Base-by-base conservation (phyloP, 2,797 vertebrate species). In the Sparidentex hasta region DNA sequence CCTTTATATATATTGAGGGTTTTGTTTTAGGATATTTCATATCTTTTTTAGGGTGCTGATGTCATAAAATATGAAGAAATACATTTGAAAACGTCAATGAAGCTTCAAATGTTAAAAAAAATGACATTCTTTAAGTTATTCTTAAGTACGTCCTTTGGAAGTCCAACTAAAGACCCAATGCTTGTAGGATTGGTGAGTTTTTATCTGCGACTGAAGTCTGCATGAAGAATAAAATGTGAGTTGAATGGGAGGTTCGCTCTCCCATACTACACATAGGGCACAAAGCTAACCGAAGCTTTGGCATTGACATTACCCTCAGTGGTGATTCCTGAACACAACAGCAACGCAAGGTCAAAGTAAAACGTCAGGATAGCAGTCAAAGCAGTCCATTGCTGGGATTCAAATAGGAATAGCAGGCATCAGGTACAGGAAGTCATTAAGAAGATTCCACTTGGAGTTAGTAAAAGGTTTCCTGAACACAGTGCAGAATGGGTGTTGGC, bases 401-500 rank as follows among this genome's bases (percentile, higher is more conserved):
- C 78, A 82, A 73, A 77, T 44, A 84, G 70, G 69, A 64, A 27
- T 43, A 74, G 50, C 27, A 51, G 77, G 71, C 82, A 65, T 70
- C 76, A 66, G 76, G 78, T 84, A 80, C 87, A 91, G 93, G 94
- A 94, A 92, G 83, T 91, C 90, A 94, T 95, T 91, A 92, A 72
- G 85, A 90, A 90, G 51, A 90, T 93, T 92, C 93, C 93, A 93
- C 90, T 89, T 80, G 81, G 85, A 90, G 88, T 90, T 85, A 54
- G 76, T 82, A 54, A 91, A 83, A 82, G 71, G 69, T 84, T 95
- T 95, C 94, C 95, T 94, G 94, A 81, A 51, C 88, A 79, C 66
- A 78, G 79, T 43, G 63, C 83, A 82, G 69, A 83, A 65, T 81
- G 93, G 92, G 93, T 82, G 92, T 93, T 66, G 85, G 83, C 74